phyloP scores from a whole-genome alignment of 2,888 invertebrate genomes.

The Lasioglossum figueresi region DNA sequence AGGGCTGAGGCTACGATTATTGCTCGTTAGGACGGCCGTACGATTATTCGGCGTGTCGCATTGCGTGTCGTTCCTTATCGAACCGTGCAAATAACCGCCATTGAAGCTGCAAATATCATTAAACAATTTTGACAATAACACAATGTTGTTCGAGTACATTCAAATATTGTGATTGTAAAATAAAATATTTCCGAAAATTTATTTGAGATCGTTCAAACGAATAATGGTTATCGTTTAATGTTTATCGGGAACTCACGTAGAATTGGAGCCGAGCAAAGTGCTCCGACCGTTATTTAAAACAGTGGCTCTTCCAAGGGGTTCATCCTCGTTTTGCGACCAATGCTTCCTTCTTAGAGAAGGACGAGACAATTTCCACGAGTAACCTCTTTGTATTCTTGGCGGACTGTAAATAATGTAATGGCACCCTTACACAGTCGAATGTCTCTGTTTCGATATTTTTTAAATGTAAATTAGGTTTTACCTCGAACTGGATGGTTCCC shows the following conservation, averaged over 20 bases:
- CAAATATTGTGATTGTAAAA: too few species aligned
- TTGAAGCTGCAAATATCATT: slow-evolving; percentile 64
- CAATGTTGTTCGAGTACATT: not conserved
- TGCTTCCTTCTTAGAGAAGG: slow-evolving; percentile 89
- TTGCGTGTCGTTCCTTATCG: slow-evolving; percentile 91
- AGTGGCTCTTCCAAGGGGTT: slow-evolving; percentile 82
- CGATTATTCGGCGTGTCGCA: slow-evolving; percentile 89
- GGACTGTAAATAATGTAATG: slow-evolving; percentile 66
- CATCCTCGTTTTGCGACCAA: slow-evolving; percentile 84
- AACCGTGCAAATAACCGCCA: slow-evolving; percentile 79
- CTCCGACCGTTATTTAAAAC: slow-evolving; percentile 83
- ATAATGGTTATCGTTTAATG: too few species aligned
- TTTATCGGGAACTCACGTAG: slow-evolving; percentile 72
- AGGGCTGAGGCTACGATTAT: slow-evolving; percentile 87
- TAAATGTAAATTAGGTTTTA: not conserved
- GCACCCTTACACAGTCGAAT: not conserved
- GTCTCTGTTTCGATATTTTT: not conserved
- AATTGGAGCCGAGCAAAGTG: slow-evolving; percentile 78
- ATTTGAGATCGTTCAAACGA: too few species aligned
- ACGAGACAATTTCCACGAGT: slow-evolving; percentile 91
- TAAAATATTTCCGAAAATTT: not conserved
- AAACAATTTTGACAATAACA: not conserved
- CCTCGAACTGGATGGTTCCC: slow-evolving; percentile 76
- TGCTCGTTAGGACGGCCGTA: slow-evolving; percentile 85
- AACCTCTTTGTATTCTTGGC: slow-evolving; percentile 87